A percentile compares a stretch with the other conserved stretches of the same genome.
Evolutionary conservation across 2,888 invertebrate species (phyloP).

Genomic region (Plebejus melissa): DNA sequence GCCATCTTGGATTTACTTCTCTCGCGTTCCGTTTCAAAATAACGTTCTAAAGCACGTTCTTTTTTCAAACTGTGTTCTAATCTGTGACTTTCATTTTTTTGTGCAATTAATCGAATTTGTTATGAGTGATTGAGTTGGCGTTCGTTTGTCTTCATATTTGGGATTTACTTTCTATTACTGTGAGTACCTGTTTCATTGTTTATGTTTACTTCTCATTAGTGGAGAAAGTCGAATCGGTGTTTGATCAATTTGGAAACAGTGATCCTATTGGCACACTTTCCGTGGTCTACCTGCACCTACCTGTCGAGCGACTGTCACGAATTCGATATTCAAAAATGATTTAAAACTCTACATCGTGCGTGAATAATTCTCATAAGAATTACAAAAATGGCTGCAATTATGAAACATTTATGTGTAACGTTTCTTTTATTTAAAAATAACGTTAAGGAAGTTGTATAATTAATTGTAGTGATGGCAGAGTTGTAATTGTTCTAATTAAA

Average conservation of each 20-base stretch:
- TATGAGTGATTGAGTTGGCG: conserved; percentile 57
- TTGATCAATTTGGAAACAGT: conserved; percentile 39
- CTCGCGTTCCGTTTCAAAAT: conserved; percentile 62
- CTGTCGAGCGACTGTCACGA: conserved; percentile 35
- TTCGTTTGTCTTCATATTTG: conserved; percentile 60
- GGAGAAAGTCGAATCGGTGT: conserved; percentile 56
- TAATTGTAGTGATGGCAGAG: conserved; percentile 1
- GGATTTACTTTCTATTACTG: conserved; percentile 78
- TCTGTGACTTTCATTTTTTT: conserved; percentile 44
- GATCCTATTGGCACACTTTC: conserved; percentile 41
- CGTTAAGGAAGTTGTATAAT: neutral
- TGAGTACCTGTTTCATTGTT: conserved; percentile 73
- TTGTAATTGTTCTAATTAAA: neutral
- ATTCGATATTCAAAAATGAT: conserved; percentile 33
- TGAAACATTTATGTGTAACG: conserved; percentile 5
- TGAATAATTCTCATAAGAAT: conserved; percentile 3
- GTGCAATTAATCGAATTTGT: conserved; percentile 49
- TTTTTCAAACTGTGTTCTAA: conserved; percentile 46
- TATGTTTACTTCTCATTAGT: conserved; percentile 48
- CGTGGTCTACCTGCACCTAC: conserved; percentile 36
- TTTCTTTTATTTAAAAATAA: neutral
- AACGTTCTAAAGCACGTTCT: conserved; percentile 56
- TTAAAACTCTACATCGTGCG: conserved; percentile 32
- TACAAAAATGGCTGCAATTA: neutral
- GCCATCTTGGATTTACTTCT: conserved; percentile 56